Evolutionary conservation across 2,797 vertebrate species (phyloP), one percentile per base, ranked within the genome.

Genomic region (Schizopygopsis pylzovi): DNA sequence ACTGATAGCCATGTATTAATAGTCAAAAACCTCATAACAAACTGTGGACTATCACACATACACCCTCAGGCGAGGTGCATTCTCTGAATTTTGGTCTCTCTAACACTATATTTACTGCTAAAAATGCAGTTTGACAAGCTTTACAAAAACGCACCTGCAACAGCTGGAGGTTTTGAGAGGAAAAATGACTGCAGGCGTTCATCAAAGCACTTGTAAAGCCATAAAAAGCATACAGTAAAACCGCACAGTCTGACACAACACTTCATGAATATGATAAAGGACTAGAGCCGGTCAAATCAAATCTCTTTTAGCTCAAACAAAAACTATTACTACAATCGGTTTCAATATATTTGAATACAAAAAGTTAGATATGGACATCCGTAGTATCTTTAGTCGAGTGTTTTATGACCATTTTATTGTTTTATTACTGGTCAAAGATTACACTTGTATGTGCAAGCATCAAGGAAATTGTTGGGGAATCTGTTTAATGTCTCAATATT

Each of bases 141-240:
- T 84, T 41, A 77, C 59, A 65, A 75, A 67, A 59, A 56, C n/a
- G 91, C 89, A 80, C 89, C 84, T 90, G 83, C 86, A 86, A 77
- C 85, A 80, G 10, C 54, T 79, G 25, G 49, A 79, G 75, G 37
- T 71, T 47, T 45, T 43, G 25, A 56, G 49, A 47, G 4, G 25
- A n/a, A 59, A 68, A 59, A 71, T 54, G 39, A 37, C 47, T 5
- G 10, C 10, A 77, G 33, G 33, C 10, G 0, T 28, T 41, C 28
- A 28, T 28, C 25, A 65, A 77, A 67, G 47, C 43, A 83, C 33
- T 77, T 43, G 61, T 77, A 54, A 67, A 54, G 41, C 22, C 10
- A 67, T 77, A 68, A 52, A 84, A 54, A 77, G 28, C 28, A 78
- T n/a, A 84, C 12, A 18, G 73, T 43, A 79, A 41, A 77, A 77